Evolutionary conservation across 2,797 vertebrate genomes (phyloP).

Genomic region (Denticeps clupeoides): DNA sequence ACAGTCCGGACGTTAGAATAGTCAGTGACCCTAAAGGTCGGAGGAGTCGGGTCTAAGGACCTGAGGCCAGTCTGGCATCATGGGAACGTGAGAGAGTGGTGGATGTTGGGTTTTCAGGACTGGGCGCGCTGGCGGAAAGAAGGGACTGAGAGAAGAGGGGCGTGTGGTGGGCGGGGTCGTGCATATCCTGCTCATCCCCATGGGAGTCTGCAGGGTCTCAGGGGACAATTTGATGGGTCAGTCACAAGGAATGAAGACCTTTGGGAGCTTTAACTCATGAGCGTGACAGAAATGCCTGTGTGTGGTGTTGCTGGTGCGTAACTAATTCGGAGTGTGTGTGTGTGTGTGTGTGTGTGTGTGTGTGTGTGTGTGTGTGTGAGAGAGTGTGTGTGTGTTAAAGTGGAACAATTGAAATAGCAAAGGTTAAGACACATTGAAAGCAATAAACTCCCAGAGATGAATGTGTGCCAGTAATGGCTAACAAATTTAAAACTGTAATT

Average conservation of each 20-base stretch:
- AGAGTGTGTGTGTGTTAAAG: too few species aligned
- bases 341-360: too few species aligned
- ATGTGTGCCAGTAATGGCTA: too few species aligned
- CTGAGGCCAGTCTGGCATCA: constrained; percentile 9
- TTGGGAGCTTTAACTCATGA: constrained; percentile 14
- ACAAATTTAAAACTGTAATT: too few species aligned
- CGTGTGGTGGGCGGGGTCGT: too few species aligned
- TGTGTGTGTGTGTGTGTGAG: too few species aligned
- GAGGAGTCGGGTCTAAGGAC: constrained; percentile 10
- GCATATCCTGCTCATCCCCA: constrained; percentile 13
- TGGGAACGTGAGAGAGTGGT: constrained; percentile 15
- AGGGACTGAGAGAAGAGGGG: too few species aligned
- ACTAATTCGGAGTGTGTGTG: constrained; percentile 7
- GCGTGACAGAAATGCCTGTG: constrained; percentile 15
- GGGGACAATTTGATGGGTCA: constrained; percentile 47
- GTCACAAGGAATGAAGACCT: constrained; percentile 29
- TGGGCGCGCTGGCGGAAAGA: too few species aligned
- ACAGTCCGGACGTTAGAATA: not conserved
- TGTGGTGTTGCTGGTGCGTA: constrained; percentile 29
- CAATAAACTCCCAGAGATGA: too few species aligned
- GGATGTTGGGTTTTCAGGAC: constrained; percentile 8
- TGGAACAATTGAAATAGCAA: too few species aligned
- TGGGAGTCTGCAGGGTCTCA: constrained; percentile 22
- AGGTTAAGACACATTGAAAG: too few species aligned
- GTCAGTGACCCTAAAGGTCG: constrained; percentile 11